Conservation (phyloP, 1,140 invertebrate species). For the Monochamus saltuarius region DNA sequence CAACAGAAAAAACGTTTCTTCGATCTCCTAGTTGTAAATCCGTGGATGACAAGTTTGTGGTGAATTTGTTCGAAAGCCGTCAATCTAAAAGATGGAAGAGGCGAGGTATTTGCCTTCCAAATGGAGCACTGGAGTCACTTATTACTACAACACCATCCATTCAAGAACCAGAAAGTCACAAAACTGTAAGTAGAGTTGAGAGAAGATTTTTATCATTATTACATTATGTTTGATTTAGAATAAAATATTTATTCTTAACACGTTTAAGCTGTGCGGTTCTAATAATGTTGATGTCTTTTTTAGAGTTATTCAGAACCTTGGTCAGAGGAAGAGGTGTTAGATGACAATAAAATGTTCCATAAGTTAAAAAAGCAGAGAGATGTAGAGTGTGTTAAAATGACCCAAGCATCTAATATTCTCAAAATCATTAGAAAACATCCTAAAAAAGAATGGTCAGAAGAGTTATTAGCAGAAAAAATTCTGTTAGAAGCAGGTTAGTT, state of each 20-base stretch:
- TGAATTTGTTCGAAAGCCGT: constrained; percentile 7
- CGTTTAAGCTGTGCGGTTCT: too few relatives aligned
- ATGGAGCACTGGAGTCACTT: too few relatives aligned
- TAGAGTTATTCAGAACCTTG: too few relatives aligned
- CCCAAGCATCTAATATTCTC: constrained; percentile 23
- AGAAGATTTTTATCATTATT: too few relatives aligned
- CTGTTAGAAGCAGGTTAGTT: constrained; percentile 28
- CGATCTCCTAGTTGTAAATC: not conserved
- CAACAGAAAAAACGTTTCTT: too few relatives aligned
- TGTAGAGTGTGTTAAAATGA: constrained; percentile 26
- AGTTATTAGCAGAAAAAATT: constrained; percentile 24
- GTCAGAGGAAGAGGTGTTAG: not conserved
- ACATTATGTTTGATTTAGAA: too few relatives aligned
- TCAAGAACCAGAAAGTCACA: too few relatives aligned
- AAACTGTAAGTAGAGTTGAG: too few relatives aligned
- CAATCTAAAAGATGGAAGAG: constrained; percentile 10
- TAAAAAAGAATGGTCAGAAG: constrained; percentile 17
- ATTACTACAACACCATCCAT: too few relatives aligned
- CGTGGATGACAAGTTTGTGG: not conserved
- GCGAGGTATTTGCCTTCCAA: not conserved
- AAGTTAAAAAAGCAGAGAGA: constrained; percentile 22
- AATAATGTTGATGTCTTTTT: too few relatives aligned
- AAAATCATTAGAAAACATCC: constrained; percentile 15
- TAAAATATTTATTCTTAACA: too few relatives aligned
- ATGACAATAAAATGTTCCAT: constrained; percentile 9